A percentile compares a stretch with the other conserved stretches of the same genome.
Conservation (phyloP, 2,888 invertebrate genomes). For the Philhelius pedissequus region DNA sequence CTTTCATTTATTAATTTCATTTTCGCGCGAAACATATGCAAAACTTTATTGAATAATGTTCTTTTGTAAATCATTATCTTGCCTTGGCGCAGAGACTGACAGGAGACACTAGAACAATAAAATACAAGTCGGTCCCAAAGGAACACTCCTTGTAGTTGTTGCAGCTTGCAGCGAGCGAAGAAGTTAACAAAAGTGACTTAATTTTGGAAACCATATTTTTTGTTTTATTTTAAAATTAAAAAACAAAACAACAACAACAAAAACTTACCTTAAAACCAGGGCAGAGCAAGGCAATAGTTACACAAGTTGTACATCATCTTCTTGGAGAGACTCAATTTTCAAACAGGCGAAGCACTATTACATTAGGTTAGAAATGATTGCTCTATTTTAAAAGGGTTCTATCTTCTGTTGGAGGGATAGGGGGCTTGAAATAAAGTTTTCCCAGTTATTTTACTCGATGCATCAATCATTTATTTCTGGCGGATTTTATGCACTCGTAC, state of each 20-base stretch:
- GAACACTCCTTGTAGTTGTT: conserved; percentile 17
- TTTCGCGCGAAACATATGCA: conserved; percentile 31
- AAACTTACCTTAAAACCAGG: conserved; percentile 25
- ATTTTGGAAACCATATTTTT: neutral
- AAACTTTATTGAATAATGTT: conserved; percentile 28
- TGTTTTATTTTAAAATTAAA: neutral
- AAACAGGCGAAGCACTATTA: neutral
- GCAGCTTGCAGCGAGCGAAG: too few relatives aligned
- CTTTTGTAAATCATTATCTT: conserved; percentile 34
- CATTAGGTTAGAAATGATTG: neutral
- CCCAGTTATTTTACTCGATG: neutral
- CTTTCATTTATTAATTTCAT: conserved; percentile 46
- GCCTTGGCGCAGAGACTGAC: neutral
- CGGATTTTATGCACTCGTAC: neutral
- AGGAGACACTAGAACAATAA: conserved; percentile 23
- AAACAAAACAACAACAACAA: neutral
- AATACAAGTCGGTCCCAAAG: neutral
- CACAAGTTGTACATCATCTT: conserved; percentile 32
- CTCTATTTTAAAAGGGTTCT: neutral
- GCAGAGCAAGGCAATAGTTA: conserved; percentile 25
- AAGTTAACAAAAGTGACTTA: conserved; percentile 43
- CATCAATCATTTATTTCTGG: conserved; percentile 2
- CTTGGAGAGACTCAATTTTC: conserved; percentile 35
- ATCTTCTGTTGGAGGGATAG: neutral
- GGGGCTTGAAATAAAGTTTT: neutral